A percentile compares a stretch with the other conserved stretches of the same genome.
phyloP scores from a whole-genome alignment of 2,113 vertebrate genomes.

The Calyptommatus sinebrachiatus region DNA sequence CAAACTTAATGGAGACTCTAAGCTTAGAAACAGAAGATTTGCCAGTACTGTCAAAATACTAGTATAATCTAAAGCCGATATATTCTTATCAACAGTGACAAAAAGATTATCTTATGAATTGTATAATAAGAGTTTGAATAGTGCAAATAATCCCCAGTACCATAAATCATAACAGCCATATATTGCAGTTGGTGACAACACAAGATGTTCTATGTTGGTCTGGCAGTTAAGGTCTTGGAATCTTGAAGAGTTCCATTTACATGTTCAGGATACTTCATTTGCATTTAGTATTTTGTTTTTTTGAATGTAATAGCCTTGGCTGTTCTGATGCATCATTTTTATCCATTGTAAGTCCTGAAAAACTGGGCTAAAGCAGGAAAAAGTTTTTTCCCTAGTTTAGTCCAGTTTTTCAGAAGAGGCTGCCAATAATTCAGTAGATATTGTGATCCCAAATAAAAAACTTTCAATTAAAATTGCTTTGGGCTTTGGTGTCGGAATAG shows the following conservation, averaged over 20 bases:
- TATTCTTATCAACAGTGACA: neutral
- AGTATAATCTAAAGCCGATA: neutral
- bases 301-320: too few relatives aligned
- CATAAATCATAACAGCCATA: neutral
- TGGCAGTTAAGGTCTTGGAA: neutral
- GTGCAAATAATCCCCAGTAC: neutral
- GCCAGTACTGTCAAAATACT: too few relatives aligned
- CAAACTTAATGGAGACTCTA: neutral
- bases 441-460: too few relatives aligned
- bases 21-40: neutral
- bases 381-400: too few relatives aligned
- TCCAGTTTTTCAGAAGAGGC: too few relatives aligned
- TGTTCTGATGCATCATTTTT: too few relatives aligned
- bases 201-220: neutral
- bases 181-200: neutral
- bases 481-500: too few relatives aligned
- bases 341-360: too few relatives aligned
- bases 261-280: neutral
- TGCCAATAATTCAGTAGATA: too few relatives aligned
- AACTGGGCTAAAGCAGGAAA: too few relatives aligned
- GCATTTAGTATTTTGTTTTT: neutral
- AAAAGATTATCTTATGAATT: neutral
- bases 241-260: neutral
- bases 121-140: neutral
- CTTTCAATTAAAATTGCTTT: too few relatives aligned